Evolutionary conservation across 2,797 vertebrate genomes (phyloP).

Genomic region (Amblyraja radiata): DNA sequence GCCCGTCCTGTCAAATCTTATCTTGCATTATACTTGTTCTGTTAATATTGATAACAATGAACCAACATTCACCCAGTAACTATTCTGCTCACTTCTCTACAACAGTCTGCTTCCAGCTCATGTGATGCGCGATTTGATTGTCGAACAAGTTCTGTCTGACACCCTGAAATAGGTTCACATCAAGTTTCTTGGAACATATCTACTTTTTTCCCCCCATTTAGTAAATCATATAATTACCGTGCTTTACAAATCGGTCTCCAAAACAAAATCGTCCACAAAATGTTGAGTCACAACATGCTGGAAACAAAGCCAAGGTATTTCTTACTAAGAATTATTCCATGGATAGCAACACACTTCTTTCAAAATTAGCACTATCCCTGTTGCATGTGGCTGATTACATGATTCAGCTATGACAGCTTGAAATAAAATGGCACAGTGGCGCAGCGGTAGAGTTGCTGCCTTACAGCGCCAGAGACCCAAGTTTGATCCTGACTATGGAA

Average conservation of each 20-base stretch:
- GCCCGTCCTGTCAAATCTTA: not conserved
- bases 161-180: slow-evolving; percentile 9
- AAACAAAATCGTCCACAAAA: not conserved
- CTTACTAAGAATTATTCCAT: not conserved
- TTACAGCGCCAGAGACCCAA: too few species aligned
- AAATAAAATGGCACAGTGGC: too few species aligned
- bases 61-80: not conserved
- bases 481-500: too few species aligned
- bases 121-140: not conserved
- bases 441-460: too few species aligned
- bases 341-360: not conserved
- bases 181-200: not conserved
- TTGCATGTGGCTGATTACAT: not conserved
- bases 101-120: not conserved
- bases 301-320: not conserved
- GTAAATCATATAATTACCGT: not conserved
- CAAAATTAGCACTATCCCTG: not conserved
- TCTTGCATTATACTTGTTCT: not conserved
- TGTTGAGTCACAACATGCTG: not conserved
- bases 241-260: not conserved
- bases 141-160: not conserved
- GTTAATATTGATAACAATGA: not conserved
- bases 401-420: not conserved
- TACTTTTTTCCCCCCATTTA: not conserved
- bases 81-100: not conserved